A percentile compares a stretch with the other conserved stretches of the same genome.
phyloP scores from a whole-genome alignment of 2,888 invertebrate genomes.

The Philopedon plagiatum region DNA sequence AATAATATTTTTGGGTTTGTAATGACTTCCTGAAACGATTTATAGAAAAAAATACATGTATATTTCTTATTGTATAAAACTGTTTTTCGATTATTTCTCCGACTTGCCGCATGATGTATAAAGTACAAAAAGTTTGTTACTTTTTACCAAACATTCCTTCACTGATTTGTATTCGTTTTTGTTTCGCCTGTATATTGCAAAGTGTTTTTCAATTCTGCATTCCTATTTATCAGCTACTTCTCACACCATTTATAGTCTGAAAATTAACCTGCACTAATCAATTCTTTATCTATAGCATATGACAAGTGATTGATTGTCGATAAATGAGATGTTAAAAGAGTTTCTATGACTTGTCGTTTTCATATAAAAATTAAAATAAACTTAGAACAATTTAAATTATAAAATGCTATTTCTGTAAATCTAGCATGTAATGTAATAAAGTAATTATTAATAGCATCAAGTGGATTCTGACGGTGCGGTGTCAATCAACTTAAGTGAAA shows the following conservation, averaged over 20 bases:
- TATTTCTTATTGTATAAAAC: no score
- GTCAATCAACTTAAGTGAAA: constrained; percentile 9
- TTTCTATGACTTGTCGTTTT: neutral
- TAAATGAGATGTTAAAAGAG: neutral
- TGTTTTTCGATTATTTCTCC: no score
- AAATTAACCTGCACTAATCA: neutral
- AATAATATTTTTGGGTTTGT: no score
- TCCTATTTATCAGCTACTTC: neutral
- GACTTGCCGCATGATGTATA: no score
- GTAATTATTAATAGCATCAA: neutral
- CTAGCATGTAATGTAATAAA: constrained; percentile 1
- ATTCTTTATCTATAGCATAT: neutral
- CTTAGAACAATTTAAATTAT: neutral
- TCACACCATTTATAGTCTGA: neutral
- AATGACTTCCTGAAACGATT: no score
- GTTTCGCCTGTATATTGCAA: no score
- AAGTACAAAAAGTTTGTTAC: no score
- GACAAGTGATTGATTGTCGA: neutral
- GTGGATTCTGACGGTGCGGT: neutral
- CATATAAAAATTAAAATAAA: neutral
- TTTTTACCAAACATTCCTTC: no score
- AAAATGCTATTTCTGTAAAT: neutral
- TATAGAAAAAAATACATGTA: no score
- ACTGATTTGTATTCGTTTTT: no score
- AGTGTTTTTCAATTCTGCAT: no score